Percentiles rank a stretch among this genome's conserved stretches.
Evolutionary conservation across 2,113 vertebrate species (phyloP).

Genomic region (Ceyx melanurus): DNA sequence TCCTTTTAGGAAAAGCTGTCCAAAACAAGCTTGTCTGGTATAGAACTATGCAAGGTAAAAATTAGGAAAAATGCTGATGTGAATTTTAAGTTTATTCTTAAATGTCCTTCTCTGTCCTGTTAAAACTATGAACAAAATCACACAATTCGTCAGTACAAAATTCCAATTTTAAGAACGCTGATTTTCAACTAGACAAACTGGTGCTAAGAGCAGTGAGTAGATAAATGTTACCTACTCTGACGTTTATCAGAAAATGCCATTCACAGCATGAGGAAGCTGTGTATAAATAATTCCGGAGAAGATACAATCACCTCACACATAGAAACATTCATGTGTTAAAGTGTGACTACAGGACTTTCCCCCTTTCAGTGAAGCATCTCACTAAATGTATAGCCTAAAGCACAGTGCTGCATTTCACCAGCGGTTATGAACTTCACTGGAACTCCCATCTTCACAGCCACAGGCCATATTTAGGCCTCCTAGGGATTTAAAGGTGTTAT

Average conservation of each 20-base stretch:
- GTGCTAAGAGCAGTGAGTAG: background rate
- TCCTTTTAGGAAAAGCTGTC: background rate
- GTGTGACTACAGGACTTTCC: background rate
- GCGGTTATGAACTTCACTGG: background rate
- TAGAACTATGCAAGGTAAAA: conserved; percentile 1
- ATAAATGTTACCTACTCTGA: background rate
- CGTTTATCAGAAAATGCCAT: background rate
- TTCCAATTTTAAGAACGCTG: background rate
- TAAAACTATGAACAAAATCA: background rate
- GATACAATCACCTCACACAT: background rate
- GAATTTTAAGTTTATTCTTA: conserved; percentile 1
- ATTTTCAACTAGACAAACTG: background rate
- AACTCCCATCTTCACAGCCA: background rate
- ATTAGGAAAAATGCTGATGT: background rate
- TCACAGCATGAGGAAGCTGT: background rate
- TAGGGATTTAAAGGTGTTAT: background rate
- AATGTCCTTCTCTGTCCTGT: background rate
- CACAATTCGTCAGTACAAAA: background rate
- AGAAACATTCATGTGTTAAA: background rate
- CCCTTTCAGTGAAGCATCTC: background rate
- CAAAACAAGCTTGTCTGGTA: conserved; percentile 15
- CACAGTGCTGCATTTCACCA: background rate
- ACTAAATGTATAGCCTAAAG: background rate
- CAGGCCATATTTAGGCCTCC: background rate
- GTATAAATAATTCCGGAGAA: background rate